These are phyloP conservation scores for Epizoanthus rinbou DNA, from an alignment of 92 coral and sea anemone genomes.

Conservation along the genomic window DNA sequence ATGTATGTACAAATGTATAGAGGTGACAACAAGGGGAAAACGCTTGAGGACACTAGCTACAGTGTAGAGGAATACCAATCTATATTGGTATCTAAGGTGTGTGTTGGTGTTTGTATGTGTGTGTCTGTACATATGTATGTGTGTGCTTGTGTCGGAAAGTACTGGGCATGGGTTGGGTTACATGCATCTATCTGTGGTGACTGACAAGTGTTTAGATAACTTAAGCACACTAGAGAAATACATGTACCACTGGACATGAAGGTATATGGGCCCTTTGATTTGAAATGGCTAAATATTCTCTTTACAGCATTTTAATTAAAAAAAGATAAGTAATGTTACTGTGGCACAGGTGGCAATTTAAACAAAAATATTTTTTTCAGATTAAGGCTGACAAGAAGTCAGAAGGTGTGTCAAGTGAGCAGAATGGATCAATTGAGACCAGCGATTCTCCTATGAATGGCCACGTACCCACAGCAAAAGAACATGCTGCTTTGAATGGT, in stretches of 20 bases:
- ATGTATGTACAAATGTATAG: background rate
- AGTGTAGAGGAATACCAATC: background rate
- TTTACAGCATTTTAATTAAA: too few species aligned
- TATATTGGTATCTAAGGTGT: background rate
- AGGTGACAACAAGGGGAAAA: too few species aligned
- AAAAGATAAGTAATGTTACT: too few species aligned
- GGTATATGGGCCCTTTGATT: background rate
- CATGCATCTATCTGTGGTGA: constrained; percentile 24
- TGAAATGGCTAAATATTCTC: too few species aligned
- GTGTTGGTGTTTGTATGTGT: background rate
- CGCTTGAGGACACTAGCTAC: too few species aligned
- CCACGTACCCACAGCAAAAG: background rate
- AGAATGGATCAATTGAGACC: background rate
- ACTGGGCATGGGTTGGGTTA: too few species aligned
- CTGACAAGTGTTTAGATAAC: constrained; percentile 64
- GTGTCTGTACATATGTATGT: background rate
- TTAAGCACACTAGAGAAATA: constrained; percentile 74
- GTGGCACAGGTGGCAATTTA: too few species aligned
- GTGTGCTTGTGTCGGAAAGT: background rate
- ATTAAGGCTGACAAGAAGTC: background rate
- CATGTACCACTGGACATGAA: constrained; percentile 16
- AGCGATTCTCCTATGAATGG: background rate
- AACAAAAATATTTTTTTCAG: background rate
- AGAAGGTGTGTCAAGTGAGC: background rate
- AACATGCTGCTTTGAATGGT: constrained; percentile 1